Evolutionary conservation across 2,797 vertebrate genomes (phyloP).

Genomic region (Tapirus indicus): DNA sequence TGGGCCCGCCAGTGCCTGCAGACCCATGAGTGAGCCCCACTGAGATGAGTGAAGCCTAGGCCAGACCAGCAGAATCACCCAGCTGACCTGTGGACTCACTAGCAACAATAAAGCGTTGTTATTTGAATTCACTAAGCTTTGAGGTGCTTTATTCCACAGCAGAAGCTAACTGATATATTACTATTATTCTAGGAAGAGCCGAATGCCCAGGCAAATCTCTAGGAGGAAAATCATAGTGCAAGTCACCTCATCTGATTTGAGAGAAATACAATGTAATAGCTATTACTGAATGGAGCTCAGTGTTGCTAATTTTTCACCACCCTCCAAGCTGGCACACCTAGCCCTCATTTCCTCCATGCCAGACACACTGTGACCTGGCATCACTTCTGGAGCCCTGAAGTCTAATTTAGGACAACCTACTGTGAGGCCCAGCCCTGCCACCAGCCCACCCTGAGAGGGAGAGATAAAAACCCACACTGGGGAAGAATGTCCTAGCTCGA

Average conservation of each 20-base stretch:
- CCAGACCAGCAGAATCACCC: background rate
- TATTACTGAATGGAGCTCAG: background rate
- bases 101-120: background rate
- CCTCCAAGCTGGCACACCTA: constrained; percentile 11
- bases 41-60: background rate
- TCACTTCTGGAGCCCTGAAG: constrained; percentile 4
- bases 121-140: background rate
- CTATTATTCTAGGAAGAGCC: constrained; percentile 63
- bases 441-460: constrained; percentile 33
- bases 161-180: background rate
- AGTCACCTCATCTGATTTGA: constrained; percentile 68
- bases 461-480: constrained; percentile 56
- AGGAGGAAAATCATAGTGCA: constrained; percentile 51
- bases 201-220: constrained; percentile 70
- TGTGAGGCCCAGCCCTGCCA: background rate
- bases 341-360: constrained; percentile 64
- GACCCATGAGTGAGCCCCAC: background rate
- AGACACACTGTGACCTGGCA: constrained; percentile 23
- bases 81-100: background rate
- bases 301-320: constrained; percentile 52
- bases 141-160: background rate
- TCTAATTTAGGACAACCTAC: constrained; percentile 53
- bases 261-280: background rate
- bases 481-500: background rate
- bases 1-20: accelerated